Base-by-base conservation (phyloP, 2,888 invertebrate genomes). In the Scaptomyza cyrtandrae region DNA sequence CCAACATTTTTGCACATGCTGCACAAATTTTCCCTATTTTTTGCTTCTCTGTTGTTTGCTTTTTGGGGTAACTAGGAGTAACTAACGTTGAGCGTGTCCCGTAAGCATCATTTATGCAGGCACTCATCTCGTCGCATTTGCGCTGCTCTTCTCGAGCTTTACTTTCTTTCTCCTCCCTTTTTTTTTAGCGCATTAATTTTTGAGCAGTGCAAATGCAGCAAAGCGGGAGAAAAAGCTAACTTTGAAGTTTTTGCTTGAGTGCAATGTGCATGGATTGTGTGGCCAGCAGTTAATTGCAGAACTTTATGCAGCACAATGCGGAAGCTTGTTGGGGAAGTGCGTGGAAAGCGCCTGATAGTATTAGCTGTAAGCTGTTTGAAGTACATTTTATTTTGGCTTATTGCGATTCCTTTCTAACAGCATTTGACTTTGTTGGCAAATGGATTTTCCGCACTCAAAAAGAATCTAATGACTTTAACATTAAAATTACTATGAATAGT, bases 131-230 rank as follows among this genome's bases (percentile, higher is more conserved):
- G 31, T 46, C 24, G 24, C 24, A 24, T 69, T 73, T 56, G 61
- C 63, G 31, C 50, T 49, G 63, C 75, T 69, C 54, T 62, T 54
- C 54, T 55, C 46, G 46, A 27, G 53, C 37, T 59, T 57, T 54
- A 45, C 46, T 45, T 24, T 43, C 46, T 45, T 24, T 43, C 43
- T 11, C 2, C 14, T 37, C 6, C 5, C 3, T 48, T 65, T 72
- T 52, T 50, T 70, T 56, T 65, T 65, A 70, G 58, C 41, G 62
- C 87, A 80, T 82, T 86, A 64, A 78, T 78, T 82, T 84, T 86
- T 86, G 54, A 86, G 66, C 49, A 80, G 71, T 49, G 66, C 53
- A 86, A 83, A 80, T 80, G 71, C 75, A 55, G 54, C 61, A 33
- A 10, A 41, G 41, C 10, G 39, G 19, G 43, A 7, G 6, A 13